Conservation (phyloP, 2,888 invertebrate genomes). For the Chrysotoxum bicinctum region DNA sequence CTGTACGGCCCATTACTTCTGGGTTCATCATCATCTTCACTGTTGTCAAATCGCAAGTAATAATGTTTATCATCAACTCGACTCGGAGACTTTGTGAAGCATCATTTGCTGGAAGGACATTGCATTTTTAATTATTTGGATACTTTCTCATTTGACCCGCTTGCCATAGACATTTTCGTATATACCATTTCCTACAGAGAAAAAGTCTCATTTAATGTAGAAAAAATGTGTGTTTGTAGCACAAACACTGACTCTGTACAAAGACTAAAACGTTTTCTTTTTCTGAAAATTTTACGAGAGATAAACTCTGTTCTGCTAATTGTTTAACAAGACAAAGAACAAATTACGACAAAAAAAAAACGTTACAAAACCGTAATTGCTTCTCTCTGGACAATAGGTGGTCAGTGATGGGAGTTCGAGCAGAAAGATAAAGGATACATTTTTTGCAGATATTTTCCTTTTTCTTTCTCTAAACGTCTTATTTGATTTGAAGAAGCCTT, state of each 20-base stretch:
- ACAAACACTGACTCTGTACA: background rate
- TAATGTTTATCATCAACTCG: slow-evolving; percentile 71
- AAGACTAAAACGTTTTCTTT: slow-evolving; percentile 1
- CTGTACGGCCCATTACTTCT: background rate
- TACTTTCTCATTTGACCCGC: slow-evolving; percentile 48
- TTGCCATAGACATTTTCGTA: background rate
- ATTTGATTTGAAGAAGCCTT: too few species aligned
- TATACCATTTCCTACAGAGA: too few species aligned
- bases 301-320: slow-evolving; percentile 42
- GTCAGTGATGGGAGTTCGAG: background rate
- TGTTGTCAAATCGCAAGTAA: slow-evolving; percentile 69
- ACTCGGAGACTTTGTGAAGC: slow-evolving; percentile 66
- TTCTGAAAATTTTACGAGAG: slow-evolving; percentile 44
- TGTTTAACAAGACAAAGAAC: slow-evolving; percentile 45
- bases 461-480: too few species aligned
- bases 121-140: slow-evolving; percentile 69
- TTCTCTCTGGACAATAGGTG: background rate
- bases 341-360: background rate
- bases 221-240: slow-evolving; percentile 31
- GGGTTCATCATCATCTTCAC: slow-evolving; percentile 27
- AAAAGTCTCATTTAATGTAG: slow-evolving; percentile 1
- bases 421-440: too few species aligned
- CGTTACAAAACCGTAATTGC: slow-evolving; percentile 38
- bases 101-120: slow-evolving; percentile 66
- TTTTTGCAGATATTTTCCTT: too few species aligned